These are phyloP conservation scores for Drosophila dives DNA, from an alignment of 2,888 invertebrate species.

Conservation along the genomic window DNA sequence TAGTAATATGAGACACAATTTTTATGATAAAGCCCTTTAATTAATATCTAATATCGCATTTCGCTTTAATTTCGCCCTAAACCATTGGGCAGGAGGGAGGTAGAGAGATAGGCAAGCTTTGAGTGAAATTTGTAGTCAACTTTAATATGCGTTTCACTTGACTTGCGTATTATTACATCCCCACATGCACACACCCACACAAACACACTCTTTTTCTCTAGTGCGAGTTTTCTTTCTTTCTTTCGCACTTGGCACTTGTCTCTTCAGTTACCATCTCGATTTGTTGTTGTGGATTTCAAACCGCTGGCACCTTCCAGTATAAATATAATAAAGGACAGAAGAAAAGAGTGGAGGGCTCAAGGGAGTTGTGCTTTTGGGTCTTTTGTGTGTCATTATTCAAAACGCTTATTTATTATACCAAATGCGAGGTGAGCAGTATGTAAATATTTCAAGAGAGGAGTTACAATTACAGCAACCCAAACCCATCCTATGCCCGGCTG, in stretches of 20 bases:
- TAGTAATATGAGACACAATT: no score
- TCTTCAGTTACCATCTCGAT: constrained; percentile 57
- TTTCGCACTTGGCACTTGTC: constrained; percentile 12
- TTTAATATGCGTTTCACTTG: constrained; percentile 66
- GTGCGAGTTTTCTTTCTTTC: constrained; percentile 40
- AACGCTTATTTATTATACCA: constrained; percentile 74
- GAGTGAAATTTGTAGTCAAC: constrained; percentile 41
- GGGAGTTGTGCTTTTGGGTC: constrained; percentile 35
- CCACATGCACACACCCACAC: constrained; percentile 4
- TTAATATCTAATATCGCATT: neutral
- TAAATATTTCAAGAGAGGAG: constrained; percentile 67
- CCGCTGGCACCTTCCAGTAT: constrained; percentile 38
- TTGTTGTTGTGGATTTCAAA: constrained; percentile 52
- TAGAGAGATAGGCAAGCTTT: neutral
- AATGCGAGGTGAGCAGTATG: constrained; percentile 58
- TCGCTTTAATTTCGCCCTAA: neutral
- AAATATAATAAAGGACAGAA: neutral
- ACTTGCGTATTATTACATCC: constrained; percentile 70
- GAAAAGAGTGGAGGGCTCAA: neutral
- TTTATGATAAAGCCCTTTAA: no score
- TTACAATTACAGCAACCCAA: constrained; percentile 68
- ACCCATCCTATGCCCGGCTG: neutral
- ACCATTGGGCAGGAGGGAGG: neutral
- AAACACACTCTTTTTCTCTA: constrained; percentile 1
- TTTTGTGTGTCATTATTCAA: constrained; percentile 81